Conservation (phyloP, 2,113 vertebrate genomes). For the Hyaena hyaena region DNA sequence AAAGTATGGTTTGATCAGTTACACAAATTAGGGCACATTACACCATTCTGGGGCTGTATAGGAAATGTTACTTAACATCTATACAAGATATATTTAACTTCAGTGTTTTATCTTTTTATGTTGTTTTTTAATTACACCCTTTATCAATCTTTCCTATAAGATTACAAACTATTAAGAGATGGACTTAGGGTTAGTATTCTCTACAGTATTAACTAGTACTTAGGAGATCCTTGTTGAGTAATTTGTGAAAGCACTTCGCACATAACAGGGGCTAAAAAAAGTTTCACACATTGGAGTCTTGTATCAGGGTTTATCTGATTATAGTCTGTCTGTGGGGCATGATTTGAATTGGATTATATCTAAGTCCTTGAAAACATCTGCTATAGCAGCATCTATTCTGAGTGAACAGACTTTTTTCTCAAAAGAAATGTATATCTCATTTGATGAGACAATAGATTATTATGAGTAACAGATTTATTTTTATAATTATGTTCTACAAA, state of each 20-base stretch:
- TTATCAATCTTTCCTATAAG: constrained; percentile 4
- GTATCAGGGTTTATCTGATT: not conserved
- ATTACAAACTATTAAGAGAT: not conserved
- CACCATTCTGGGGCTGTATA: not conserved
- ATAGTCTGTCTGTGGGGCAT: not conserved
- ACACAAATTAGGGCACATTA: not conserved
- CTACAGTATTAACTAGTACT: not conserved
- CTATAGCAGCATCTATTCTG: not conserved
- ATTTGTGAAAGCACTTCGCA: constrained; percentile 40
- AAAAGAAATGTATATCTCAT: not conserved
- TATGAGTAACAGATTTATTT: constrained; percentile 12
- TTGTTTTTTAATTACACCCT: not conserved
- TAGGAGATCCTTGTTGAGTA: not conserved
- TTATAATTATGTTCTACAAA: not conserved
- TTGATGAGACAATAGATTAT: not conserved
- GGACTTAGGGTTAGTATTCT: not conserved
- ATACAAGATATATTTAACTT: not conserved
- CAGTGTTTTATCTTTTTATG: not conserved
- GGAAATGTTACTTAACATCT: not conserved
- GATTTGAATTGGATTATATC: not conserved
- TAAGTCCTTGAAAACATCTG: not conserved
- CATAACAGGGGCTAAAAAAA: not conserved
- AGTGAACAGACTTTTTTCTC: not conserved
- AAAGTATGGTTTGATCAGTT: not conserved
- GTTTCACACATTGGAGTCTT: not conserved